These are phyloP conservation scores for Pluvianellus socialis DNA, from an alignment of 2,113 vertebrate genomes.

Conservation along the genomic window DNA sequence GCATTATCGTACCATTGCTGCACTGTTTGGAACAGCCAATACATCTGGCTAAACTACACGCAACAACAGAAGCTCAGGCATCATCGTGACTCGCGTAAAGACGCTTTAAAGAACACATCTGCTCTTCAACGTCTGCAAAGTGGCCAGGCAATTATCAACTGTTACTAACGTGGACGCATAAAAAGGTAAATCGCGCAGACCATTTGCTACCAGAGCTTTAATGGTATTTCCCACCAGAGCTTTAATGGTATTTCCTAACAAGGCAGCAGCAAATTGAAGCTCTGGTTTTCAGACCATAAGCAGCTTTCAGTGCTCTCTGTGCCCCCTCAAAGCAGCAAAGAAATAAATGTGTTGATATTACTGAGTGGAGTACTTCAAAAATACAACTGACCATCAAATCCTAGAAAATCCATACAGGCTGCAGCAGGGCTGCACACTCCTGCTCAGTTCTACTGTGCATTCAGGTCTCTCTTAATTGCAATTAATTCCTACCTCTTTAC, in stretches of 20 bases:
- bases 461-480: not conserved
- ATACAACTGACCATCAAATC: not conserved
- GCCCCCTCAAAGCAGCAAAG: not conserved
- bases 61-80: not conserved
- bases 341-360: not conserved
- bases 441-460: not conserved
- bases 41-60: not conserved
- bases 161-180: not conserved
- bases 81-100: not conserved
- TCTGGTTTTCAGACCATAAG: not conserved
- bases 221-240: not conserved
- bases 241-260: not conserved
- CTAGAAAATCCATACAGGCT: not conserved
- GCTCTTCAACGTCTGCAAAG: accelerated
- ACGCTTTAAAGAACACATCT: not conserved
- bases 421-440: not conserved
- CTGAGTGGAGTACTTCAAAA: not conserved
- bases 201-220: not conserved
- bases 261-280: not conserved
- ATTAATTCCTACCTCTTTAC: not conserved
- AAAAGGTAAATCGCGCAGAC: not conserved
- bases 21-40: not conserved
- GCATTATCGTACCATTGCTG: accelerated
- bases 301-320: not conserved
- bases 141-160: not conserved